Percentiles rank a stretch among this genome's conserved stretches.
Evolutionary conservation across 2,888 invertebrate genomes (phyloP).

Genomic region (Enchytraeus crypticus): DNA sequence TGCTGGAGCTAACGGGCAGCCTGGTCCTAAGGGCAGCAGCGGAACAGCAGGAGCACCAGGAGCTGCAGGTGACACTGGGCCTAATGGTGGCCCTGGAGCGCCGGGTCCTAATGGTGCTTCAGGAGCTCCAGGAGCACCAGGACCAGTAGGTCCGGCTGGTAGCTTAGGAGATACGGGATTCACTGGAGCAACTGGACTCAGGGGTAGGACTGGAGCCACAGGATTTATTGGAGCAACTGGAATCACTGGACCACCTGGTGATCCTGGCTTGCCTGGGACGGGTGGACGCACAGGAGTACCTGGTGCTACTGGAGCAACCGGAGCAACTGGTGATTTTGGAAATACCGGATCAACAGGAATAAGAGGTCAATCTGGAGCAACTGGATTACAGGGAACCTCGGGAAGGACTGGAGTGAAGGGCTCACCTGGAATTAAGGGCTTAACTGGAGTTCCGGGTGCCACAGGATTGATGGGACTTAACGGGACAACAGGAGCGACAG

Average conservation of each 20-base stretch:
- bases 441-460: background rate
- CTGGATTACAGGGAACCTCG: background rate
- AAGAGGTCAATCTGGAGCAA: background rate
- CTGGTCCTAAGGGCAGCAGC: constrained; percentile 8
- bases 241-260: background rate
- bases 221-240: constrained; percentile 3
- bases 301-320: background rate
- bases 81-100: constrained; percentile 3
- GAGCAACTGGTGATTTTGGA: background rate
- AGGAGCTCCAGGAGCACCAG: constrained; percentile 5
- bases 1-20: constrained; percentile 5
- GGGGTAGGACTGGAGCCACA: constrained; percentile 4
- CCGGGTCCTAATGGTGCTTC: constrained; percentile 3
- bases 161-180: background rate
- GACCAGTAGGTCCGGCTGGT: background rate
- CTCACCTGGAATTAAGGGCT: background rate
- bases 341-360: background rate
- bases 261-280: background rate
- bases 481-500: constrained; percentile 7
- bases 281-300: background rate
- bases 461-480: constrained; percentile 4
- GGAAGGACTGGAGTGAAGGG: background rate
- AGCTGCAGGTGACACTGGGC: no score
- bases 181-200: background rate
- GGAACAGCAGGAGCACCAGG: constrained; percentile 1